Conservation (phyloP, 2,888 invertebrate species). For the Eilema depressum region DNA sequence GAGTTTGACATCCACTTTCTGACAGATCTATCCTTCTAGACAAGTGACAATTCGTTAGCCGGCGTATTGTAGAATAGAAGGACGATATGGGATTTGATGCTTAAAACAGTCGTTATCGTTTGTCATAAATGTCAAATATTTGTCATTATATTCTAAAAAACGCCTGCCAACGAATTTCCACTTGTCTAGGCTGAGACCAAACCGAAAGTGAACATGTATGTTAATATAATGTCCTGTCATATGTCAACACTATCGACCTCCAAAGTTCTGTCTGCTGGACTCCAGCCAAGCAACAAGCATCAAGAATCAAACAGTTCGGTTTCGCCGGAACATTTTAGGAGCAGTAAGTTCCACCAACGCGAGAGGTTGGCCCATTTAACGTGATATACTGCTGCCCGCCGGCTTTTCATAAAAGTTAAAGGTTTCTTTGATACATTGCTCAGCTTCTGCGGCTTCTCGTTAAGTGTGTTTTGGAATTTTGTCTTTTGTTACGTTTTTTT, state of each 20-base stretch:
- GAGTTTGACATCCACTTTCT: neutral
- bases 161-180: no score
- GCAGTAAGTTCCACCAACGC: conserved; percentile 79
- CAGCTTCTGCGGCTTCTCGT: conserved; percentile 25
- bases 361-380: conserved; percentile 80
- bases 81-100: no score
- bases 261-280: conserved; percentile 15
- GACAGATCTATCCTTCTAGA: no score
- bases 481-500: conserved; percentile 10
- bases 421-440: conserved; percentile 58
- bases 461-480: conserved; percentile 21
- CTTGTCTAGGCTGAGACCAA: no score
- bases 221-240: neutral
- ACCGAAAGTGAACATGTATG: neutral
- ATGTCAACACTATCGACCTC: conserved; percentile 10
- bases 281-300: conserved; percentile 22
- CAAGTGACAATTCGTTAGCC: no score
- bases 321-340: conserved; percentile 47
- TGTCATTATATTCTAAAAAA: no score
- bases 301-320: conserved; percentile 27
- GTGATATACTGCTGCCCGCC: conserved; percentile 73
- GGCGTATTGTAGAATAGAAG: no score
- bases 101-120: no score
- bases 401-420: conserved; percentile 76
- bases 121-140: no score